Evolutionary conservation across 2,113 vertebrate species (phyloP), one percentile per base, ranked within the genome.

Genomic region (Seriola rivoliana): DNA sequence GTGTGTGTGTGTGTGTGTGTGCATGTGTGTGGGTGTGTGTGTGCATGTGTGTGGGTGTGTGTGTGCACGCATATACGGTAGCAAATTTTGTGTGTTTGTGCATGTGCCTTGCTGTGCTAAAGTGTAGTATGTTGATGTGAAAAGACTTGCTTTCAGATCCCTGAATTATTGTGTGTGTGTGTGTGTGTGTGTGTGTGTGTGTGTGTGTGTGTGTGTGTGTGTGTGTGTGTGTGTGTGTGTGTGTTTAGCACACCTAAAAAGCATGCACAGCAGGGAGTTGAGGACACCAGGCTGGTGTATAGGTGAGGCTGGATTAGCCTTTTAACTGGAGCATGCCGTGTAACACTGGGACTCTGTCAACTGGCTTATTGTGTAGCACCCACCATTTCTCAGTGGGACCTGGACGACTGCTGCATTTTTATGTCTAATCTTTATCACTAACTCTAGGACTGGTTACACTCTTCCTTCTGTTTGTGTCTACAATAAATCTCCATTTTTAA

Each of bases 221-320:
- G 46, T 57, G 66, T 48, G 46, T 58, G 62, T 73, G 64, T 69
- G 72, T 64, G 38, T 74, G 16, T 78, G 77, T 77, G 71, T 80
- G 71, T 63, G 58, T 65, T 12, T 44, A 60, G 44, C 23, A 8
- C 55, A 57, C 40, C 8, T 75, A 65, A 71, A 75, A 29, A 66
- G 63, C 0, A 29, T 6, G 25, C 73, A 67, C 73, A 84, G 69
- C 79, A 46, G 81, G 80, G 82, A 78, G 60, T 25, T 77, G 48
- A n/a, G 70, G 57, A 46, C 58, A 32, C 40, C 34, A 62, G 66
- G 19, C 73, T 63, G 42, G 60, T 66, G 6, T 50, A 63, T 9
- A 75, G 74, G 74, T 86, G 85, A 86, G 32, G 25, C 54, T 62
- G 76, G 71, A 89, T 87, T 72, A 69, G 52, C 80, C 70, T 63